A percentile compares a stretch with the other conserved stretches of the same genome.
These are phyloP conservation scores for Channa argus DNA, from an alignment of 2,113 vertebrate genomes.

Conservation along the genomic window DNA sequence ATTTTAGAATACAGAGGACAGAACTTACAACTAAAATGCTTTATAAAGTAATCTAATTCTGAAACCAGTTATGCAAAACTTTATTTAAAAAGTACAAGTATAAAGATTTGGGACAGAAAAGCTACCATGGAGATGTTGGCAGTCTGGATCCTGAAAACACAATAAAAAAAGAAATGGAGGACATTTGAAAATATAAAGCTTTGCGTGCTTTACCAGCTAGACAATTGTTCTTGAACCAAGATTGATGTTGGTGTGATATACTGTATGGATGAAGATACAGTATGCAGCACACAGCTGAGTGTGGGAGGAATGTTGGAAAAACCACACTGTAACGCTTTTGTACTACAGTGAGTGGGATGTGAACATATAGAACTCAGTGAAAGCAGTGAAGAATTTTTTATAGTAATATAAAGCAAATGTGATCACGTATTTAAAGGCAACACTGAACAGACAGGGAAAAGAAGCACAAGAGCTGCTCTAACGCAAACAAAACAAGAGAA, in stretches of 20 bases:
- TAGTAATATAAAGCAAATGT: not conserved
- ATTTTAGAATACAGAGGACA: too few species aligned
- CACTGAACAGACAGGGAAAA: not conserved
- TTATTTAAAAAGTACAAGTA: too few species aligned
- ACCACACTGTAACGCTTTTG: not conserved
- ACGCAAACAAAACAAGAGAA: not conserved
- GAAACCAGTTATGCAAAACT: too few species aligned
- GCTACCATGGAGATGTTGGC: not conserved
- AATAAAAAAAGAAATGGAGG: not conserved
- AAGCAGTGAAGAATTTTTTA: not conserved
- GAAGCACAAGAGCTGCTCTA: not conserved
- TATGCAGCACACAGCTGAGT: not conserved
- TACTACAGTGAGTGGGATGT: conserved; percentile 3
- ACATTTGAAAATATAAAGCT: conserved; percentile 29
- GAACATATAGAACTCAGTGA: not conserved
- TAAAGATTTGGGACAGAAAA: not conserved
- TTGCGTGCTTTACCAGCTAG: conserved; percentile 19
- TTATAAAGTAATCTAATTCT: too few species aligned
- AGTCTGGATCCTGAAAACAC: conserved; percentile 19
- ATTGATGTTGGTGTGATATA: conserved; percentile 33
- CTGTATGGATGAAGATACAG: conserved; percentile 4
- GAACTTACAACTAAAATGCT: too few species aligned
- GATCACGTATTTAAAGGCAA: not conserved
- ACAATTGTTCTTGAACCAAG: conserved; percentile 28
- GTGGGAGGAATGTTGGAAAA: conserved; percentile 23